Base-by-base conservation (phyloP, 2,888 invertebrate genomes). In the Eurytoma adleriae region DNA sequence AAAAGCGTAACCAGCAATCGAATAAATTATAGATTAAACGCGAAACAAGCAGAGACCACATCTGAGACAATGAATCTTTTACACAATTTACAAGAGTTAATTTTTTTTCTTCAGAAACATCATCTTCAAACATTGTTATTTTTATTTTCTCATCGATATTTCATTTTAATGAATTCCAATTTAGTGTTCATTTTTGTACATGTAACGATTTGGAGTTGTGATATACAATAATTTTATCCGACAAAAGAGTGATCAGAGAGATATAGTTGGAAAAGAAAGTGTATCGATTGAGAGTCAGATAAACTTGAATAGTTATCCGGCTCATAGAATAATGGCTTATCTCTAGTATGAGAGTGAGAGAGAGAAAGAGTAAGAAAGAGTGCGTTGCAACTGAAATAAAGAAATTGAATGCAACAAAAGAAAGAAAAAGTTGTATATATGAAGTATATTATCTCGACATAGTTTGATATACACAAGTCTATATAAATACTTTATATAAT, bases 401-500 rank as follows among this genome's bases (percentile, higher is more conserved):
- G 70, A 80, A 82, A 79, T 83, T 76, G 69, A 84, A 82, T 82
- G 80, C 69, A 84, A 83, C 82, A 76, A 78, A 82, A 84, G 82
- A 73, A 84, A 83, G 81, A 82, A 84, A 85, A 86, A 82, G 85
- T 85, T 90, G 90, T 90, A 90, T 87, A 90, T 90, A 90, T 86
- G 84, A 85, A 84, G 80, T 84, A 85, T 87, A 85, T 86, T 86
- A 86, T 86, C 84, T 87, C 86, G 84, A 86, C 80, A 87, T 90
- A 90, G 89, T 90, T 90, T 90, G 88, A 89, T 89, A 89, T 88
- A 87, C 86, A 85, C 88, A 88, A 88, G 86, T 89, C 88, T 88
- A 89, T 86, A 89, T 88, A 89, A 88, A 88, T 89, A 90, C 89
- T 90, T 90, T 89, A 90, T 88, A 89, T 89, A 84, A 88, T 88